Conservation (phyloP, 1,140 invertebrate genomes). For the Tyrophagus putrescentiae region DNA sequence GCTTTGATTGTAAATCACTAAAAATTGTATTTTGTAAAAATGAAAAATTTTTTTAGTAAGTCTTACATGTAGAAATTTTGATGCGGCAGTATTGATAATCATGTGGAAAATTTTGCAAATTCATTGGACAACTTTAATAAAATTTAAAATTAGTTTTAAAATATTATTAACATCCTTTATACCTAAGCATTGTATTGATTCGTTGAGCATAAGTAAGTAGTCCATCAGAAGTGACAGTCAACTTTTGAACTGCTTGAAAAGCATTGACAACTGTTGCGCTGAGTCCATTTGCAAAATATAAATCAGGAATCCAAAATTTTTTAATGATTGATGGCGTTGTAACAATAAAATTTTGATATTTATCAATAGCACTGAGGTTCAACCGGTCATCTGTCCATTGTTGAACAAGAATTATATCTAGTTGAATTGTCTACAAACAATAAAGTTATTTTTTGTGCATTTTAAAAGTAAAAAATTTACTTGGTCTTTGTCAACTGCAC, state of each 20-base stretch:
- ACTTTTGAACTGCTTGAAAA: neutral
- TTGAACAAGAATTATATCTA: slow-evolving; percentile 6
- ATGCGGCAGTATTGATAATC: slow-evolving; percentile 18
- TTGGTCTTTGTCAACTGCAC: neutral
- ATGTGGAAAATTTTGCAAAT: slow-evolving; percentile 17
- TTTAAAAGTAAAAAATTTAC: no score
- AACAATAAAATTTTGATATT: neutral
- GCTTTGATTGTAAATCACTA: neutral
- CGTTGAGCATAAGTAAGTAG: neutral
- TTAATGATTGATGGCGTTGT: neutral
- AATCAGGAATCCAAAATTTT: slow-evolving; percentile 17
- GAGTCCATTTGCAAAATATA: slow-evolving; percentile 11
- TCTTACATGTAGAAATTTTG: slow-evolving; percentile 7
- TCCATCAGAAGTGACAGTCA: neutral
- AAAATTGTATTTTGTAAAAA: neutral
- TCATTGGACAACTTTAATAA: slow-evolving; percentile 13
- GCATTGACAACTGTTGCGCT: neutral
- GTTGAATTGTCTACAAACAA: neutral
- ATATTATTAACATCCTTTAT: no score
- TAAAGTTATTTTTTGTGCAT: no score
- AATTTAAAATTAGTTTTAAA: no score
- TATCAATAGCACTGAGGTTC: neutral
- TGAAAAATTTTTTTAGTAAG: neutral
- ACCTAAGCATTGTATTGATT: neutral
- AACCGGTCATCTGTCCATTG: slow-evolving; percentile 6